phyloP scores from a whole-genome alignment of 2,888 invertebrate genomes.

The Augiades crinisus region DNA sequence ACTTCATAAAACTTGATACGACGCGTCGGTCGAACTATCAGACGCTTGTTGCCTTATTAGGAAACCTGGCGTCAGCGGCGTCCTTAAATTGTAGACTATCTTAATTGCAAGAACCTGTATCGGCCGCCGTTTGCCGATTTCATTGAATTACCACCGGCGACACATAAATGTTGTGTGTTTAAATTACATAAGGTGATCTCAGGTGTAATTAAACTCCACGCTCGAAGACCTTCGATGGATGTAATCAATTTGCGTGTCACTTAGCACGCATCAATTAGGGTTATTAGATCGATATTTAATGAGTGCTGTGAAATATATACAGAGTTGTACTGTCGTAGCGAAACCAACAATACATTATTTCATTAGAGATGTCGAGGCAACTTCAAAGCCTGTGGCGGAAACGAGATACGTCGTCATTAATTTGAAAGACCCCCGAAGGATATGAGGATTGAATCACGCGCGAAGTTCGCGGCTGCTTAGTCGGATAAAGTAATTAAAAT shows the following conservation, averaged over 20 bases:
- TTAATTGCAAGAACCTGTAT: constrained; percentile 41
- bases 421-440: constrained; percentile 13
- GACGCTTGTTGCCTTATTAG: constrained; percentile 51
- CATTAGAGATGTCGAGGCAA: background rate
- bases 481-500: constrained; percentile 10
- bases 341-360: constrained; percentile 1
- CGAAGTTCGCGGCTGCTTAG: constrained; percentile 1
- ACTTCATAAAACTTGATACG: constrained; percentile 27
- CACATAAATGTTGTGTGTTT: constrained; percentile 45
- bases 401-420: constrained; percentile 17
- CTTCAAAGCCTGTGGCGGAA: constrained; percentile 17
- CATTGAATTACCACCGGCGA: constrained; percentile 51
- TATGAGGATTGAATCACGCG: constrained; percentile 1
- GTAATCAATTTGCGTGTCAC: background rate
- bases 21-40: constrained; percentile 46
- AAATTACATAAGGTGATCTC: constrained; percentile 32
- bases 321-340: background rate
- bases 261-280: background rate
- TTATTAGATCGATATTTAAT: constrained; percentile 7
- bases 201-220: background rate
- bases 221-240: background rate
- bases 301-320: background rate
- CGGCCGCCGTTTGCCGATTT: constrained; percentile 43
- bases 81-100: constrained; percentile 38
- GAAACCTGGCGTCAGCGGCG: constrained; percentile 48